These are phyloP conservation scores for Rhyzopertha dominica DNA, from an alignment of 1,140 invertebrate species.

Conservation along the genomic window DNA sequence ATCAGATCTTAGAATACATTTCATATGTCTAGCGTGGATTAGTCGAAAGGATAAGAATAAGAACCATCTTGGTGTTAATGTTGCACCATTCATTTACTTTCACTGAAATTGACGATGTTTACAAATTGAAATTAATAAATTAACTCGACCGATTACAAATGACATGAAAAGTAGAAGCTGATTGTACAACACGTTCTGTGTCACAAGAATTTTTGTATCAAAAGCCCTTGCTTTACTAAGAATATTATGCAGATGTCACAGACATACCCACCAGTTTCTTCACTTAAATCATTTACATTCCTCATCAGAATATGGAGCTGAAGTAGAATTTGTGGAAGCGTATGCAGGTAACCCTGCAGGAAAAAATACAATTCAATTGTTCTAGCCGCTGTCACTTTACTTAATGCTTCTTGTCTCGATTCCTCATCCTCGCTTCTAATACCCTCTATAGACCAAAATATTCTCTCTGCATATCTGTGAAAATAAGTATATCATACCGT, in stretches of 20 bases:
- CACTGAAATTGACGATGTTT: too few relatives aligned
- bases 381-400: conserved; percentile 53
- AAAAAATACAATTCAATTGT: conserved; percentile 67
- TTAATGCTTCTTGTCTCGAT: conserved; percentile 54
- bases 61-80: too few relatives aligned
- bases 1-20: too few relatives aligned
- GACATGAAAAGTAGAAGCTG: too few relatives aligned
- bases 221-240: conserved; percentile 41
- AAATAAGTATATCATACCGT: conserved; percentile 5
- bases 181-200: conserved; percentile 10
- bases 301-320: conserved; percentile 55
- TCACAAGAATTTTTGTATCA: conserved; percentile 4
- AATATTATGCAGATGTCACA: too few relatives aligned
- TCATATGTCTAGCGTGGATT: too few relatives aligned
- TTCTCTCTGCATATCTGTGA: conserved; percentile 58
- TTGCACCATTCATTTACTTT: too few relatives aligned
- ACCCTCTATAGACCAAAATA: conserved; percentile 68
- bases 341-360: conserved; percentile 69
- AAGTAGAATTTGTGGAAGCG: conserved; percentile 63
- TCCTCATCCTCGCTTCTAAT: conserved; percentile 53
- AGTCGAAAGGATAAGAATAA: too few relatives aligned
- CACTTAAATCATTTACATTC: conserved; percentile 40
- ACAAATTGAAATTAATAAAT: too few relatives aligned
- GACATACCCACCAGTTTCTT: conserved; percentile 34
- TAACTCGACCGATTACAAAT: too few relatives aligned